These are phyloP conservation scores for Leptinotarsa undecemlineata DNA, from an alignment of 1,140 invertebrate genomes.

Conservation along the genomic window DNA sequence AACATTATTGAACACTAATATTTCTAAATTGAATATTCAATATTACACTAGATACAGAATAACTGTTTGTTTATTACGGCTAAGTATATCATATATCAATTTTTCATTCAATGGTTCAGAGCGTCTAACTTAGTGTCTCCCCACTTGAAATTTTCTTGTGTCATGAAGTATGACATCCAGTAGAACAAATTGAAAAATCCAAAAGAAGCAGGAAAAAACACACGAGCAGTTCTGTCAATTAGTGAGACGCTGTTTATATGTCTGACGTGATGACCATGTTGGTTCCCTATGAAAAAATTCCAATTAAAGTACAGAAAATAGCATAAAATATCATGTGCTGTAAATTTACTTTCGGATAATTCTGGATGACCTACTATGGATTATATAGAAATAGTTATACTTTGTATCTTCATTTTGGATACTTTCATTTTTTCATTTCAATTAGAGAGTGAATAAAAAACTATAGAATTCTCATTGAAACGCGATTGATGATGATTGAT, in stretches of 20 bases:
- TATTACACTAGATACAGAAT: too few species aligned
- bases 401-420: too few species aligned
- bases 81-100: neutral
- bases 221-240: slow-evolving; percentile 82
- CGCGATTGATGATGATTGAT: too few species aligned
- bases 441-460: too few species aligned
- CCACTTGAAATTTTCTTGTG: slow-evolving; percentile 74
- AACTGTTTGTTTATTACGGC: too few species aligned
- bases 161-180: slow-evolving; percentile 80
- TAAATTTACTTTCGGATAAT: too few species aligned
- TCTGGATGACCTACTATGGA: too few species aligned
- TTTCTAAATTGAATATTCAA: too few species aligned
- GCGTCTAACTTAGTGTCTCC: slow-evolving; percentile 60
- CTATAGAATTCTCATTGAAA: too few species aligned
- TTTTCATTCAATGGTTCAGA: slow-evolving; percentile 36
- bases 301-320: neutral
- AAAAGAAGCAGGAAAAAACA: slow-evolving; percentile 87
- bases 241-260: slow-evolving; percentile 86
- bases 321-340: neutral
- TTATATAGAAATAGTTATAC: too few species aligned
- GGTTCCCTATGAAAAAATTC: slow-evolving; percentile 49
- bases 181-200: slow-evolving; percentile 83
- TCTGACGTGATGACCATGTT: slow-evolving; percentile 58
- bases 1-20: too few species aligned
- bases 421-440: too few species aligned